phyloP scores from a whole-genome alignment of 2,888 invertebrate species.

The Luperina testacea region DNA sequence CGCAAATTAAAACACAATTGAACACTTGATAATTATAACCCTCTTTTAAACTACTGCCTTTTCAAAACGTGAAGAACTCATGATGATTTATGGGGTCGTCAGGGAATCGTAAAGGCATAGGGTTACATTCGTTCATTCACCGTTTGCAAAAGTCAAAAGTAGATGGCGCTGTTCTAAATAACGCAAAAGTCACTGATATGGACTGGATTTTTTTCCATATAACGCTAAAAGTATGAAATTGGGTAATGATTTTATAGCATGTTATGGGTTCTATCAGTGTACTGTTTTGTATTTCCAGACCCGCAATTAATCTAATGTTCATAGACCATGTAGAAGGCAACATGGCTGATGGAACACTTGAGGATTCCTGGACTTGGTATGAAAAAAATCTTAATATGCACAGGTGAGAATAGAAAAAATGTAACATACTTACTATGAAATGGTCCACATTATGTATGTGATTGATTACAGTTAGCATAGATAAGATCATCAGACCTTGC shows the following conservation, averaged over 20 bases:
- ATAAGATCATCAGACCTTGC: background rate
- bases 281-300: slow-evolving; percentile 83
- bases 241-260: background rate
- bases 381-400: slow-evolving; percentile 91
- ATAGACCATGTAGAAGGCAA: slow-evolving; percentile 99
- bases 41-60: background rate
- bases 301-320: slow-evolving; percentile 93
- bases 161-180: slow-evolving; percentile 48
- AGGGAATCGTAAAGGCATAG: too few relatives aligned
- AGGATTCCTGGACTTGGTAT: slow-evolving; percentile 96
- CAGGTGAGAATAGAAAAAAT: slow-evolving; percentile 73
- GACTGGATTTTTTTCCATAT: background rate
- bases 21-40: background rate
- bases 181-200: background rate
- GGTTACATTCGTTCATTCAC: background rate
- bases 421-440: background rate
- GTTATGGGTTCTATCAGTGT: background rate
- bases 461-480: background rate
- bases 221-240: background rate
- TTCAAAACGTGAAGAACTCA: background rate
- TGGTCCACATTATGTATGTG: too few relatives aligned
- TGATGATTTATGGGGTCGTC: background rate
- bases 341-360: slow-evolving; percentile 97
- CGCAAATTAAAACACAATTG: background rate
- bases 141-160: background rate